Conservation (phyloP, 2,888 invertebrate genomes). For the Drosophila parthenogenetica region DNA sequence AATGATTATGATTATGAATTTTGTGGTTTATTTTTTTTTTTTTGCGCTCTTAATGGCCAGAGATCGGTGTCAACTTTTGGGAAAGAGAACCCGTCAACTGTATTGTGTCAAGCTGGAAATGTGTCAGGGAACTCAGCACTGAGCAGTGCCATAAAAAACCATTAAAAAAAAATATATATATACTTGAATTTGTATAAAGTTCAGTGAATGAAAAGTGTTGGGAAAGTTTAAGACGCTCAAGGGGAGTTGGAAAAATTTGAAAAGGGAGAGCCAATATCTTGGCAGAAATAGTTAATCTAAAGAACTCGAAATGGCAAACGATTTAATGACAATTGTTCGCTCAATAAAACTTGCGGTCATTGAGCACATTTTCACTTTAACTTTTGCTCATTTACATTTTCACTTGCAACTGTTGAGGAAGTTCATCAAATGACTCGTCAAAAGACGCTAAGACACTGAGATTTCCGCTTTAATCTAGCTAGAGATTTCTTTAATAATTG, state of each 20-base stretch:
- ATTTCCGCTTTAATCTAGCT: constrained; percentile 9
- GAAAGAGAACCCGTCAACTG: constrained; percentile 43
- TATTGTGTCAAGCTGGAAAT: constrained; percentile 42
- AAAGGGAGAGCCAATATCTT: constrained; percentile 19
- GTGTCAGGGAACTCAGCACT: constrained; percentile 38
- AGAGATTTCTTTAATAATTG: constrained; percentile 11
- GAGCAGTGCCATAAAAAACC: constrained; percentile 21
- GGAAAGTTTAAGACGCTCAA: constrained; percentile 2
- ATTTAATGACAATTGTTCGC: constrained; percentile 9
- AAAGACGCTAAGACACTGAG: background rate
- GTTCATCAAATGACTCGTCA: constrained; percentile 11
- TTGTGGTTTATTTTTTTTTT: constrained; percentile 38
- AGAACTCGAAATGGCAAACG: constrained; percentile 8
- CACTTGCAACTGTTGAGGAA: constrained; percentile 10
- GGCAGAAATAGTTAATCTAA: background rate
- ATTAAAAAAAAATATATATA: constrained; percentile 3
- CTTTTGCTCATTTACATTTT: constrained; percentile 6
- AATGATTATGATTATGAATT: constrained; percentile 70
- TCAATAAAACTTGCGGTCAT: constrained; percentile 14
- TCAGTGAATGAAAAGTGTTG: constrained; percentile 11
- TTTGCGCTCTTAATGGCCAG: constrained; percentile 32
- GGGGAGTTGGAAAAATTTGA: background rate
- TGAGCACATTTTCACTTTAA: constrained; percentile 19
- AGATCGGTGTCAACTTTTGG: constrained; percentile 57
- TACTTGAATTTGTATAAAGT: constrained; percentile 4